phyloP scores from a whole-genome alignment of 2,113 vertebrate genomes.

The Struthio camelus region DNA sequence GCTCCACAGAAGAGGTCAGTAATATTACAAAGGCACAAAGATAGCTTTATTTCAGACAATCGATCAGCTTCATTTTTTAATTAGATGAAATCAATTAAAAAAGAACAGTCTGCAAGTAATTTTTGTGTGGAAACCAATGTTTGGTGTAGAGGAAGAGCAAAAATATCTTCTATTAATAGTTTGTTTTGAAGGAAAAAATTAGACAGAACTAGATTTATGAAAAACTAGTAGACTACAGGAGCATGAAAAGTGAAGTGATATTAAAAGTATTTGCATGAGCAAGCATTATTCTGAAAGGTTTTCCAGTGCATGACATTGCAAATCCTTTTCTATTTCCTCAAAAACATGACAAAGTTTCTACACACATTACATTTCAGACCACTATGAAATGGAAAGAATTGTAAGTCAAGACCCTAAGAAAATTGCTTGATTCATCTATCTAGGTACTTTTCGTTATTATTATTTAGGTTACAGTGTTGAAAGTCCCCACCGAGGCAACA shows the following conservation, averaged over 20 bases:
- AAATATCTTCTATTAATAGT: neutral
- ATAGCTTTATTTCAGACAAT: neutral
- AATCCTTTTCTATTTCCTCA: neutral
- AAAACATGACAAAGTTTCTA: neutral
- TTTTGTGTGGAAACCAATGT: conserved; percentile 25
- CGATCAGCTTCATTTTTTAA: neutral
- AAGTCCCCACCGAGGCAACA: neutral
- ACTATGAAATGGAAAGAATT: neutral
- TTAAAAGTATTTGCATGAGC: neutral
- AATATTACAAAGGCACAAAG: neutral
- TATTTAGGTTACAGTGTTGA: neutral
- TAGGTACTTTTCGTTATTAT: neutral
- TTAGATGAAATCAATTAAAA: neutral
- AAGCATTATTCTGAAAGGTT: neutral
- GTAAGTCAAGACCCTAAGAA: neutral
- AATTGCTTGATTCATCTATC: neutral
- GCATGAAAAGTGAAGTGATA: neutral
- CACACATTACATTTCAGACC: neutral
- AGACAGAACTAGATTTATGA: neutral
- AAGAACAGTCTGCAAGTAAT: conserved; percentile 1
- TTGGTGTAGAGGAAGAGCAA: conserved; percentile 2
- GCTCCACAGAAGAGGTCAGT: neutral
- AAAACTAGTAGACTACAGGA: neutral
- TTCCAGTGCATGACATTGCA: neutral
- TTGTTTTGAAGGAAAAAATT: conserved; percentile 8